Evolutionary conservation across 2,888 invertebrate genomes (phyloP).

Genomic region (Oeneis ivallda): DNA sequence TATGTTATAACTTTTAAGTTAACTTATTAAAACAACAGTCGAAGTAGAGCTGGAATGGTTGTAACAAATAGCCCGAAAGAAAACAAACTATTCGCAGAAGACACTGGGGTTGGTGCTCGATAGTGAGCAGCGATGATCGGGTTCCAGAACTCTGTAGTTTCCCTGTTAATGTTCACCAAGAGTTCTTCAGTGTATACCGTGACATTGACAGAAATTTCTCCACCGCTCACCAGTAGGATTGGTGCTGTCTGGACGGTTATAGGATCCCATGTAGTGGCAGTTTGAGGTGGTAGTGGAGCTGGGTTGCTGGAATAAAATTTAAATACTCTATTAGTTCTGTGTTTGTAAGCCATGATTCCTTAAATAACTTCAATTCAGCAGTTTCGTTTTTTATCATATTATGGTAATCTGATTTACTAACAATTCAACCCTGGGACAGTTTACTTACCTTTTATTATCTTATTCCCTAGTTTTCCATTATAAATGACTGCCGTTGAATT

Average conservation of each 20-base stretch:
- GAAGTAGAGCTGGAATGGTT: constrained; percentile 33
- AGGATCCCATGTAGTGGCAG: constrained; percentile 30
- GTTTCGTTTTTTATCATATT: too few species aligned
- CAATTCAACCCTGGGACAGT: too few species aligned
- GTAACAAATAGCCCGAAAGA: constrained; percentile 37
- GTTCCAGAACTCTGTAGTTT: constrained; percentile 48
- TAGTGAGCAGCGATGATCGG: constrained; percentile 41
- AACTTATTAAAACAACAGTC: background rate
- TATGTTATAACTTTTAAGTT: background rate
- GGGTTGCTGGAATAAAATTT: constrained; percentile 8
- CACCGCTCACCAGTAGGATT: constrained; percentile 40
- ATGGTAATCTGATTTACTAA: too few species aligned
- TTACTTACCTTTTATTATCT: too few species aligned
- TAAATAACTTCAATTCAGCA: too few species aligned
- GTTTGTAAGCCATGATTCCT: too few species aligned
- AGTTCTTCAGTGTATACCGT: constrained; percentile 38
- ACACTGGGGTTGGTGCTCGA: constrained; percentile 41
- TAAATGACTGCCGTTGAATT: too few species aligned
- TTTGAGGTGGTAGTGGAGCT: background rate
- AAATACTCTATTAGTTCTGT: background rate
- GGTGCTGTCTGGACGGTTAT: constrained; percentile 3
- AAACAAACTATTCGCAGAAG: constrained; percentile 40
- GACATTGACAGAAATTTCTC: constrained; percentile 33
- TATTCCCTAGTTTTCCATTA: too few species aligned
- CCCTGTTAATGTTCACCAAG: constrained; percentile 44